Conservation (phyloP, 2,888 invertebrate genomes). For the Lochmaea crataegi region DNA sequence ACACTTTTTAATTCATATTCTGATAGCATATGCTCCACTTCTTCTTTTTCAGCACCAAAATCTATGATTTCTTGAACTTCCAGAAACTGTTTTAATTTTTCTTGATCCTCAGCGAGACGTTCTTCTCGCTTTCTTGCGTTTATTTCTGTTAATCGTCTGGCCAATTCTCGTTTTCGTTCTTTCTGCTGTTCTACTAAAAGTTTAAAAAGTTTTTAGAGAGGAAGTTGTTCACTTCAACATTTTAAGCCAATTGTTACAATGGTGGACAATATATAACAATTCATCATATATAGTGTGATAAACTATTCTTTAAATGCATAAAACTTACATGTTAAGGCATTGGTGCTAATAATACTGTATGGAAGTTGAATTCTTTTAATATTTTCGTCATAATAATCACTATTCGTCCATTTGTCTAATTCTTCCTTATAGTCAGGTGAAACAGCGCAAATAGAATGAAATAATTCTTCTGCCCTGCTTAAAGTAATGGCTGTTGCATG, state of each 20-base stretch:
- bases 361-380: conserved; percentile 90
- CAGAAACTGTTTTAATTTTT: conserved; percentile 81
- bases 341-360: conserved; percentile 73
- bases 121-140: conserved; percentile 91
- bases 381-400: conserved; percentile 84
- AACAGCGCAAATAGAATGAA: conserved; percentile 83
- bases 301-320: not conserved
- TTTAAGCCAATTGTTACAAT: too few species aligned
- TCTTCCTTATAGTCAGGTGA: conserved; percentile 84
- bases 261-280: too few species aligned
- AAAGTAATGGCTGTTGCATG: conserved; percentile 89
- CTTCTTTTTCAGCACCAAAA: conserved; percentile 78
- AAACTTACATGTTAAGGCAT: conserved; percentile 71
- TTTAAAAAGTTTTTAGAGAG: not conserved
- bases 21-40: conserved; percentile 72
- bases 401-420: conserved; percentile 82
- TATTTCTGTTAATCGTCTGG: conserved; percentile 85
- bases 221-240: too few species aligned
- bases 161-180: conserved; percentile 87
- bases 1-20: conserved; percentile 80
- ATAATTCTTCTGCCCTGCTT: conserved; percentile 86
- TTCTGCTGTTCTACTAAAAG: conserved; percentile 80
- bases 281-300: too few species aligned
- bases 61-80: conserved; percentile 82
- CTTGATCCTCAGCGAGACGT: conserved; percentile 88